Base-by-base conservation (phyloP, 2,113 vertebrate species). In the Hylia prasina region DNA sequence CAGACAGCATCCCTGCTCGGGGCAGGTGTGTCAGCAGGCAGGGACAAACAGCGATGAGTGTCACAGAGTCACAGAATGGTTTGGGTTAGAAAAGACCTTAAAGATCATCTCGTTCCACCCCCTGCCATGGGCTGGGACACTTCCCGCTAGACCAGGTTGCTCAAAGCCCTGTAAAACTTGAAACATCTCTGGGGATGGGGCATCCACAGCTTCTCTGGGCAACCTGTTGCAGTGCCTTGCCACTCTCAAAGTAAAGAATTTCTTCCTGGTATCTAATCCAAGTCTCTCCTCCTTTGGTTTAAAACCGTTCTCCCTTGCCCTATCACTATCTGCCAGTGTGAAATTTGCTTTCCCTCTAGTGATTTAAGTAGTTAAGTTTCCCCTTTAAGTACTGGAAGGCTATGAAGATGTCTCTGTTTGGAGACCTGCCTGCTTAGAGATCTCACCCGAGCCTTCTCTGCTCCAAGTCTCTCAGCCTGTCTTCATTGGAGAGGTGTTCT, bases 371-470 rank as follows among this genome's bases (percentile, higher is more conserved):
- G 27, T 63, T 63, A 53, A 47, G 19, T 23, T 84, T 54, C 22
- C 10, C 12, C 21, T 54, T 61, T 48, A 69, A 35, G 25, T 33
- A 33, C 15, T 69, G 22, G 31, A 54, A 83, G 56, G 15, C 56
- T 54, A 10, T 18, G 14, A 24, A 20, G 24, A 40, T 0, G 0
- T 69, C 6, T 54, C 51, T 68, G 31, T 31, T 44, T 31, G 21
- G 31, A 76, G 37, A 51, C 22, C 6, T 31, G 25, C 33, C 22
- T 51, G 27, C 33, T 44, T 11, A 53, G 24, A 71, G 25, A 16
- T 31, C 2, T 54, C 30, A 19, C 8, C 7, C 0, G 0, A 60
- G 54, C 30, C 47, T 30, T 54, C 20, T 61, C 25, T 69, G 35
- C 10, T 47, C 31, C 30, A 23, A 4, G 12, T 61, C 5, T 60